These are phyloP conservation scores for Xiphorhynchus erythropygius DNA, from an alignment of 2,797 vertebrate species.

Conservation along the genomic window DNA sequence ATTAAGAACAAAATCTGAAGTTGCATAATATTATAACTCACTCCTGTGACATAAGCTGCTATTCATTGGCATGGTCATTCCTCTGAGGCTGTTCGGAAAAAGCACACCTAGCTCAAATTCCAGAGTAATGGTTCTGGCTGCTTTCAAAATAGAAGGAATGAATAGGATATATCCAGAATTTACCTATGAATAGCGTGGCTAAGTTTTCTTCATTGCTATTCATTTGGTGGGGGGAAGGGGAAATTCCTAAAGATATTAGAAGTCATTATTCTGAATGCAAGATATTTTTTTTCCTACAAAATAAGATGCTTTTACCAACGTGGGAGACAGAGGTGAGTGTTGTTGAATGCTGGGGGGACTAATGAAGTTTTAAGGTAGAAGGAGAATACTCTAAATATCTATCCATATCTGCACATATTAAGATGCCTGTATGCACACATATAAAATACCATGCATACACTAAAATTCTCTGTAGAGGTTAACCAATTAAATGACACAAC, in stretches of 20 bases:
- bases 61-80: neutral
- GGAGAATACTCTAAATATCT: neutral
- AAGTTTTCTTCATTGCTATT: neutral
- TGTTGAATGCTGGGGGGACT: neutral
- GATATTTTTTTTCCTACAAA: neutral
- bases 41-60: neutral
- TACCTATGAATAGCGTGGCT: neutral
- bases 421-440: neutral
- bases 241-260: neutral
- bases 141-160: neutral
- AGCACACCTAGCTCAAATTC: neutral
- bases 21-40: neutral
- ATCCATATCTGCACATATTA: neutral
- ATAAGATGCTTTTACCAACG: neutral
- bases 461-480: neutral
- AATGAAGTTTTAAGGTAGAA: neutral
- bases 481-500: neutral
- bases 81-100: neutral
- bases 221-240: rapidly evolving
- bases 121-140: neutral
- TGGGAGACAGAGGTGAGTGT: neutral
- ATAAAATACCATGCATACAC: rapidly evolving
- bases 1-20: neutral
- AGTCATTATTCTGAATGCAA: neutral
- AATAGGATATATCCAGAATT: neutral